These are phyloP conservation scores for Zoroaster sp. DNA, from an alignment of 53 echinoderm and acorn worm species.

Conservation along the genomic window DNA sequence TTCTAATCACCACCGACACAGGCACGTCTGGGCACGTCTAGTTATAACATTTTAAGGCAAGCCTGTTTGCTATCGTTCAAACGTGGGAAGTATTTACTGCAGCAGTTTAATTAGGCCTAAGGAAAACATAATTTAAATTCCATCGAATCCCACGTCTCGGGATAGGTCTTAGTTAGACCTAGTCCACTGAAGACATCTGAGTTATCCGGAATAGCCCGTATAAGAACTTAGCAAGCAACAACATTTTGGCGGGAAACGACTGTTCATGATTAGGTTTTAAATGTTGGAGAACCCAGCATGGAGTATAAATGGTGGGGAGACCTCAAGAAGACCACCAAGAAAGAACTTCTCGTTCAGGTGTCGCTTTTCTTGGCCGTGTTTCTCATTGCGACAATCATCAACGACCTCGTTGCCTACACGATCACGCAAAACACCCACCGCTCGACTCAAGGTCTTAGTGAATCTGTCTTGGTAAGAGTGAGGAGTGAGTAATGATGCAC, in stretches of 20 bases:
- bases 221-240: background rate
- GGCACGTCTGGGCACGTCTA: no score
- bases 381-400: slow-evolving; percentile 62
- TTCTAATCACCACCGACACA: no score
- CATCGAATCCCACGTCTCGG: no score
- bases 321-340: slow-evolving; percentile 70
- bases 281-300: background rate
- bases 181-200: no score
- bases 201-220: no score
- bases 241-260: background rate
- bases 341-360: slow-evolving; percentile 66
- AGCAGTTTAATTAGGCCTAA: no score
- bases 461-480: slow-evolving; percentile 72
- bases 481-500: no score
- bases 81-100: no score
- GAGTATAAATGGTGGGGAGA: slow-evolving; percentile 16
- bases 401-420: slow-evolving; percentile 68
- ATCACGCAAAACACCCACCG: slow-evolving; percentile 60
- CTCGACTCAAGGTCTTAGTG: slow-evolving; percentile 74
- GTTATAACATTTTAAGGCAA: no score
- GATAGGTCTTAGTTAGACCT: no score
- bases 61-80: no score
- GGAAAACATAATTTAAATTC: no score
- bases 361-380: slow-evolving; percentile 70
- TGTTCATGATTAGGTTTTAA: background rate